Evolutionary conservation across 2,797 vertebrate genomes (phyloP).

Genomic region (Bucorvus abyssinicus): DNA sequence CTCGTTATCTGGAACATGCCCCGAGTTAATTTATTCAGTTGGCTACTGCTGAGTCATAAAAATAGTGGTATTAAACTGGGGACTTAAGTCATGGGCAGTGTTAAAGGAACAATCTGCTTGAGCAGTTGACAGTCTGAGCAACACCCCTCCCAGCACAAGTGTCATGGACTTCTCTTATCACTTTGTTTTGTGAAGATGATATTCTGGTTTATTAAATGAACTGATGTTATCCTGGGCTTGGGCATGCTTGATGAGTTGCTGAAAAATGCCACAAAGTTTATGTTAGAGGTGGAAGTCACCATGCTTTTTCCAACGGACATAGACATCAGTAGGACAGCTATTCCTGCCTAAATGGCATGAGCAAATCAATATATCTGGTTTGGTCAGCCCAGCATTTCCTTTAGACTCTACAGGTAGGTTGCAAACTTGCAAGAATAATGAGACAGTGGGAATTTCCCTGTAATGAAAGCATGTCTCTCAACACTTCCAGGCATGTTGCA

Average conservation of each 20-base stretch:
- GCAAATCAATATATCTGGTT: neutral
- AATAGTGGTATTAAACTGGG: neutral
- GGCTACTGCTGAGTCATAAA: slow-evolving; percentile 2
- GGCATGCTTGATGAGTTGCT: neutral
- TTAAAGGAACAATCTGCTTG: neutral
- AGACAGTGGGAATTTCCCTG: slow-evolving; percentile 29
- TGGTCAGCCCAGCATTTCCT: neutral
- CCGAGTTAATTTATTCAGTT: neutral
- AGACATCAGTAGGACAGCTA: neutral
- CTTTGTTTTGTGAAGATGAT: neutral
- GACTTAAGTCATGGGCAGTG: neutral
- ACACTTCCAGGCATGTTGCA: neutral
- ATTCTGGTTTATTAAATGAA: neutral
- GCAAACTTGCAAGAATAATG: slow-evolving; percentile 17
- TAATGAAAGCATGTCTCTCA: slow-evolving; percentile 20
- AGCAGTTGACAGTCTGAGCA: neutral
- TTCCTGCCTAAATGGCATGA: neutral
- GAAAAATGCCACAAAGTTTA: neutral
- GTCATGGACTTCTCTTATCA: neutral
- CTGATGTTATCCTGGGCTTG: neutral
- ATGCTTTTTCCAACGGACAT: neutral
- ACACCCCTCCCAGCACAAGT: neutral
- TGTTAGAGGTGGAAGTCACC: neutral
- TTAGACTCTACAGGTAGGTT: neutral
- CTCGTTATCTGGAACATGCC: neutral